phyloP scores from a whole-genome alignment of 2,888 invertebrate genomes.

The Hydraecia micacea region DNA sequence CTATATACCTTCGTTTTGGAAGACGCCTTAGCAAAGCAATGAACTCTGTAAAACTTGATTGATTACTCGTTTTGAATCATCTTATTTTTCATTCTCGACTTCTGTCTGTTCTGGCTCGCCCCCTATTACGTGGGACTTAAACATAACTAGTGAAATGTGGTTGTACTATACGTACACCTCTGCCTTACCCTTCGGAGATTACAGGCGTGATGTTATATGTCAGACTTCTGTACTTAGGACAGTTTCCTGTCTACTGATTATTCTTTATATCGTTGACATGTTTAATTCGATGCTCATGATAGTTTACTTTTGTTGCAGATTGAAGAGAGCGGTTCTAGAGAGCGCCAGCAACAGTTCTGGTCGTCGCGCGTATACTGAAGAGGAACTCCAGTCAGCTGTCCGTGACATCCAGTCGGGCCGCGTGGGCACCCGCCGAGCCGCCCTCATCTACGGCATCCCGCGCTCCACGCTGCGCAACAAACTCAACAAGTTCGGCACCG shows the following conservation, averaged over 20 bases:
- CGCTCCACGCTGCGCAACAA: slow-evolving; percentile 99
- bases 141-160: background rate
- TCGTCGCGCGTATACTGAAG: slow-evolving; percentile 97
- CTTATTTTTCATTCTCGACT: background rate
- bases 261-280: background rate
- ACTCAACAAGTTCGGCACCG: slow-evolving; percentile 94
- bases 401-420: slow-evolving; percentile 98
- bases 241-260: background rate
- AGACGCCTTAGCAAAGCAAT: background rate
- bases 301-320: slow-evolving; percentile 82
- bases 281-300: slow-evolving; percentile 23
- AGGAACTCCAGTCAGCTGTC: slow-evolving; percentile 98
- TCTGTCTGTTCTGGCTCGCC: background rate
- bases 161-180: background rate
- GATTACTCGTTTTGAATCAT: background rate
- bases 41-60: background rate
- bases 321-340: slow-evolving; percentile 81
- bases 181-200: background rate
- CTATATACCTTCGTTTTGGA: background rate
- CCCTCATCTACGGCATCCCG: slow-evolving; percentile 98
- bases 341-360: slow-evolving; percentile 86
- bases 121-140: too few relatives aligned
- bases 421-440: slow-evolving; percentile 97
- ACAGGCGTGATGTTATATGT: background rate
- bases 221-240: background rate